Percentiles rank a stretch among this genome's conserved stretches.
phyloP scores from a whole-genome alignment of 2,797 vertebrate genomes.

The Champsocephalus esox region DNA sequence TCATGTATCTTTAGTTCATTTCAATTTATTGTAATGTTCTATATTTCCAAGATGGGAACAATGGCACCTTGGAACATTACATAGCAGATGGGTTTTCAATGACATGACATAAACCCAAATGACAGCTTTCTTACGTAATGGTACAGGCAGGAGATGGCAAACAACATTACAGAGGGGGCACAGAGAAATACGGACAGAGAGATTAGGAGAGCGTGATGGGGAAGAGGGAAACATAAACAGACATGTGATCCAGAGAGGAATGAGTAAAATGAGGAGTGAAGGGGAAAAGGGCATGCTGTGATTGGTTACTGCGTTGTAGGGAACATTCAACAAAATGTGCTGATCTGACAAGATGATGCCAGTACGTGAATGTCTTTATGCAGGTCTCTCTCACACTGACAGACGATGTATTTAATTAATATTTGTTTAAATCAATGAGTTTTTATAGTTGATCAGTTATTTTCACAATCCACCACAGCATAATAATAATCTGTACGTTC shows the following conservation, averaged over 20 bases:
- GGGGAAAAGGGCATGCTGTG: constrained; percentile 11
- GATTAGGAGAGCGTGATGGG: constrained; percentile 11
- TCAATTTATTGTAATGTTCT: neutral
- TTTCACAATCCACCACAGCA: constrained; percentile 4
- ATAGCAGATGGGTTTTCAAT: neutral
- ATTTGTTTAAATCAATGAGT: neutral
- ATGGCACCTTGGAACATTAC: neutral
- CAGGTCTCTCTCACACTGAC: neutral
- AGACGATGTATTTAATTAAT: neutral
- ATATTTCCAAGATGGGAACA: neutral
- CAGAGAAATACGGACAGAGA: constrained; percentile 9
- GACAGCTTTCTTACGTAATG: neutral
- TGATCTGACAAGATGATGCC: constrained; percentile 27
- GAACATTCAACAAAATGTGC: constrained; percentile 27
- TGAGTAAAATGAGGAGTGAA: constrained; percentile 28
- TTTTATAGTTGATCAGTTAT: neutral
- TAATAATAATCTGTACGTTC: neutral
- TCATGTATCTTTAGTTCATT: neutral
- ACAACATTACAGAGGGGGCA: neutral
- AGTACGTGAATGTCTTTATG: constrained; percentile 11
- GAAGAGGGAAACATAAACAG: constrained; percentile 2
- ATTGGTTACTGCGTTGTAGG: constrained; percentile 19
- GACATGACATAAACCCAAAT: neutral
- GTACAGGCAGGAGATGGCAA: neutral
- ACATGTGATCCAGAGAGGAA: constrained; percentile 40